Percentiles rank a stretch among this genome's conserved stretches.
Evolutionary conservation across 2,888 invertebrate species (phyloP).

Genomic region (Doris montereyensis): DNA sequence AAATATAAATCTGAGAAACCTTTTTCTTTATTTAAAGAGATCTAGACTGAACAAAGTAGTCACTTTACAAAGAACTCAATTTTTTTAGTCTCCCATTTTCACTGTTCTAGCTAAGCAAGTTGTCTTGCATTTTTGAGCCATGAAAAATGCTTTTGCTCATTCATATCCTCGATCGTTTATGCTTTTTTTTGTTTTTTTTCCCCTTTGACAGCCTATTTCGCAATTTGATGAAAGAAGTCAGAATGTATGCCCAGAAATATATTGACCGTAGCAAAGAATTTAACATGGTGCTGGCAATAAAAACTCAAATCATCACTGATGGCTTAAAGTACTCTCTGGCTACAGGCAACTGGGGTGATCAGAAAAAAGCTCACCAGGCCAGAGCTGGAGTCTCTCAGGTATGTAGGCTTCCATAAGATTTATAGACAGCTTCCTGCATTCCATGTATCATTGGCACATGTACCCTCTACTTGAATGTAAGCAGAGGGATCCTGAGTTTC

Average conservation of each 20-base stretch:
- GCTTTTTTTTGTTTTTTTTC: constrained; percentile 14
- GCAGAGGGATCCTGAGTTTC: too few species aligned
- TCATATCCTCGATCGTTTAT: too few species aligned
- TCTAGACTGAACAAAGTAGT: too few species aligned
- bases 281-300: constrained; percentile 95
- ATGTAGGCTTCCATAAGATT: too few species aligned
- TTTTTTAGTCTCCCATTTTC: too few species aligned
- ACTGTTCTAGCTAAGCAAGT: too few species aligned
- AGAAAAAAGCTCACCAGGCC: constrained; percentile 99
- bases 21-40: too few species aligned
- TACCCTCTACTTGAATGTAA: too few species aligned
- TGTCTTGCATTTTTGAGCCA: background rate
- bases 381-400: constrained; percentile 95
- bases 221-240: constrained; percentile 95
- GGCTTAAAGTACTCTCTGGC: constrained; percentile 97
- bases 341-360: constrained; percentile 99
- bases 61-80: too few species aligned
- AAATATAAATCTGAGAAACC: too few species aligned
- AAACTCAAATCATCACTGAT: constrained; percentile 98
- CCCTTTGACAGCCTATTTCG: constrained; percentile 82
- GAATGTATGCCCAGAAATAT: constrained; percentile 98
- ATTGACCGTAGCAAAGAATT: constrained; percentile 99
- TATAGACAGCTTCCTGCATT: too few species aligned
- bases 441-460: too few species aligned
- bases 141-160: background rate